phyloP scores from a whole-genome alignment of 2,797 vertebrate genomes.

The Pseudochromis fuscus region DNA sequence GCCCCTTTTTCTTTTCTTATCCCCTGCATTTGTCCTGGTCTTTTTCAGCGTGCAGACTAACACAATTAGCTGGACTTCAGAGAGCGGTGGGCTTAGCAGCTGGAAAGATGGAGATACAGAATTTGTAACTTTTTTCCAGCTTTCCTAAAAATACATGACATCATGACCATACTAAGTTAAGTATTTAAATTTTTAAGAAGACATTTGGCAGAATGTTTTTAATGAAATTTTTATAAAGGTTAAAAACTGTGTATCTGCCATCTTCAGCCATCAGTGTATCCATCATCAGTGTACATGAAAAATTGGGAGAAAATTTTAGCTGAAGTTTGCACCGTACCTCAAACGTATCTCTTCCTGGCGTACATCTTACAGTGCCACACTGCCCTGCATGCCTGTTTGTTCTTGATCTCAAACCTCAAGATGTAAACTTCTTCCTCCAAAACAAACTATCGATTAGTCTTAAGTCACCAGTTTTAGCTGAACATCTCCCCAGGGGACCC shows the following conservation, averaged over 20 bases:
- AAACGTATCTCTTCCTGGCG: neutral
- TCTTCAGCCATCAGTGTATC: neutral
- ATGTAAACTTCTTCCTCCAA: neutral
- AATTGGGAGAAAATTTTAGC: neutral
- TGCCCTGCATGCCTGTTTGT: neutral
- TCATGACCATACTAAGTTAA: constrained; percentile 19
- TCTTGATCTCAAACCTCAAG: neutral
- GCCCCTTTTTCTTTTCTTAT: constrained; percentile 29
- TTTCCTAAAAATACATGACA: constrained; percentile 24
- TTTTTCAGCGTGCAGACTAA: constrained; percentile 48
- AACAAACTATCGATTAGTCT: neutral
- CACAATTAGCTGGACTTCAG: constrained; percentile 65
- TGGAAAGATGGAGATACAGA: constrained; percentile 62
- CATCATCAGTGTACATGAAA: constrained; percentile 4
- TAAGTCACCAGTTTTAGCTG: neutral
- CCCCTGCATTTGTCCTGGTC: constrained; percentile 39
- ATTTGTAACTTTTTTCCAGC: constrained; percentile 10
- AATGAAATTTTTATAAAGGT: neutral
- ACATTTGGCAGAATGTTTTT: neutral
- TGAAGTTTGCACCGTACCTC: neutral
- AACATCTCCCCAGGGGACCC: constrained; percentile 6
- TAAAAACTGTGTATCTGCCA: neutral
- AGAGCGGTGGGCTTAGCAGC: constrained; percentile 55
- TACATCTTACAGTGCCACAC: neutral
- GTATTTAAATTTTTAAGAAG: neutral